Conservation (phyloP, 2,888 invertebrate species). For the Heliconius charithonia region DNA sequence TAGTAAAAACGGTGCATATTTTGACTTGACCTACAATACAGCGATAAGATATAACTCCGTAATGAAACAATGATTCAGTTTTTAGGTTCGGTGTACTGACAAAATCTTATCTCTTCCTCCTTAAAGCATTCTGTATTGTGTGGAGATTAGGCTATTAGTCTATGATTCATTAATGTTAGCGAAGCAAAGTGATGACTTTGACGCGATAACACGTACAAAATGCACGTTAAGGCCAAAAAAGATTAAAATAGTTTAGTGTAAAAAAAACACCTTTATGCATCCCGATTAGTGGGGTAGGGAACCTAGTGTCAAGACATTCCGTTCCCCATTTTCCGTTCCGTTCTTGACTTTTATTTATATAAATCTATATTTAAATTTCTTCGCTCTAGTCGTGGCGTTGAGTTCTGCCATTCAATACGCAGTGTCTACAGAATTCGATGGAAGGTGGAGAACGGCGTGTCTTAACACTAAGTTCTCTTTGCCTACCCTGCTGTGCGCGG, state of each 20-base stretch:
- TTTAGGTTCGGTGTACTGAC: constrained; percentile 64
- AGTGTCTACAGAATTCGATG: too few relatives aligned
- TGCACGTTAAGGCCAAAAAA: constrained; percentile 15
- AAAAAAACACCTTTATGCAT: too few relatives aligned
- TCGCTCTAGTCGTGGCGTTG: too few relatives aligned
- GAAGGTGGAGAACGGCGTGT: too few relatives aligned
- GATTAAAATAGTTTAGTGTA: not conserved
- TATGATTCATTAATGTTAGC: constrained; percentile 66
- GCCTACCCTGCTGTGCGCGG: too few relatives aligned
- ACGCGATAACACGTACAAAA: constrained; percentile 26
- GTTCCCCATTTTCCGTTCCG: too few relatives aligned
- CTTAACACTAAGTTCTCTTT: too few relatives aligned
- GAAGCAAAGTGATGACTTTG: constrained; percentile 35
- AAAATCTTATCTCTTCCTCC: constrained; percentile 74
- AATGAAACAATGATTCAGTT: constrained; percentile 53
- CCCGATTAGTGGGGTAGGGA: too few relatives aligned
- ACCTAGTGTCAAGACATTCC: too few relatives aligned
- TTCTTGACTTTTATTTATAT: too few relatives aligned
- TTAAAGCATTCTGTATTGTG: constrained; percentile 67
- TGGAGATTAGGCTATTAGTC: constrained; percentile 62
- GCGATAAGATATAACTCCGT: constrained; percentile 44
- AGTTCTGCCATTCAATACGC: too few relatives aligned
- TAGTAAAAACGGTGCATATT: constrained; percentile 47
- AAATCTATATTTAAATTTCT: too few relatives aligned
- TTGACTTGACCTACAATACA: constrained; percentile 54